Percentiles rank a stretch among this genome's conserved stretches.
phyloP scores from a whole-genome alignment of 2,888 invertebrate species.

The Lucinisca nassula region DNA sequence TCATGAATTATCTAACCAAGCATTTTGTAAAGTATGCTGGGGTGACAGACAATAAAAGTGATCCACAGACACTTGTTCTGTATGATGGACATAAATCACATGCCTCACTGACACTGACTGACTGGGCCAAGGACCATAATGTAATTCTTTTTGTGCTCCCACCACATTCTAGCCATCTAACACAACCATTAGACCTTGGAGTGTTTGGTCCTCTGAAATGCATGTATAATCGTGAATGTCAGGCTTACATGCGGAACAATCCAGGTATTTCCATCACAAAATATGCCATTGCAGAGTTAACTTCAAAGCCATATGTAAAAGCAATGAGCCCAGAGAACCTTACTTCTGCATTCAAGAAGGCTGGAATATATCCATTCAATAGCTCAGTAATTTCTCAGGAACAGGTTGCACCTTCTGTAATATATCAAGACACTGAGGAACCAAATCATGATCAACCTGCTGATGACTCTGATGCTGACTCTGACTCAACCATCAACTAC shows the following conservation, averaged over 20 bases:
- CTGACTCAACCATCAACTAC: neutral
- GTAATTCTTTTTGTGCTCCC: conserved; percentile 68
- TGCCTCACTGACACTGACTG: conserved; percentile 37
- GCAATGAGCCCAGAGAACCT: conserved; percentile 51
- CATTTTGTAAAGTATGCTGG: conserved; percentile 38
- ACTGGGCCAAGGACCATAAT: conserved; percentile 53
- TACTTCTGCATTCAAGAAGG: conserved; percentile 46
- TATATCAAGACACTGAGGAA: neutral
- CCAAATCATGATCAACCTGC: neutral
- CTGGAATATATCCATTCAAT: conserved; percentile 55
- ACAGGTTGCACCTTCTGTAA: conserved; percentile 26
- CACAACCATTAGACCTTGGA: conserved; percentile 58
- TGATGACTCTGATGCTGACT: neutral
- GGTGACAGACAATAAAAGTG: conserved; percentile 7
- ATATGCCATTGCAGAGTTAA: conserved; percentile 46
- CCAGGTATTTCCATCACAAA: conserved; percentile 49
- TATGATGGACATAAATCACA: conserved; percentile 66
- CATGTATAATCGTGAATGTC: conserved; percentile 52
- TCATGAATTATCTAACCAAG: conserved; percentile 36
- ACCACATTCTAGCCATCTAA: conserved; percentile 54
- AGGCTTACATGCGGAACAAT: conserved; percentile 39
- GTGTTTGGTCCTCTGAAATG: conserved; percentile 59
- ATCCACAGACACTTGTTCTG: conserved; percentile 21
- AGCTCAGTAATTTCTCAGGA: conserved; percentile 3
- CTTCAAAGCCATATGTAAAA: conserved; percentile 45